Percentiles rank a stretch among this genome's conserved stretches.
Conservation (phyloP, 30 jellyfish, hydroid and myxozoan species). For the Hydra vulgaris region DNA sequence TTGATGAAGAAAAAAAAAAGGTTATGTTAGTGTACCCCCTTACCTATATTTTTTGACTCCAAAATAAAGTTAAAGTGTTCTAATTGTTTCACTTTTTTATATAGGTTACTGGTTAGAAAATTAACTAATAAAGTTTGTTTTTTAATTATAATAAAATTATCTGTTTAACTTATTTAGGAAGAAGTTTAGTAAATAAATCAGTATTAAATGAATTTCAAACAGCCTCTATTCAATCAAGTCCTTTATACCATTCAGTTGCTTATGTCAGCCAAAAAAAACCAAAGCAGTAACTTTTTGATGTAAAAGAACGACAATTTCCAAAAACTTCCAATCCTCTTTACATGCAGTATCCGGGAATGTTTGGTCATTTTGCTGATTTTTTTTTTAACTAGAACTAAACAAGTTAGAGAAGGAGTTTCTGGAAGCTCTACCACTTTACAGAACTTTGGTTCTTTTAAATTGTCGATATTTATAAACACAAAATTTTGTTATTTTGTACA, state of each 20-base stretch:
- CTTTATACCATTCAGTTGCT: constrained; percentile 8
- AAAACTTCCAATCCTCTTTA: too few relatives aligned
- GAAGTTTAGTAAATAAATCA: constrained; percentile 2
- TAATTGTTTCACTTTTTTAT: too few relatives aligned
- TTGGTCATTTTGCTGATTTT: not conserved
- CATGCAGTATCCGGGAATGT: constrained; percentile 17
- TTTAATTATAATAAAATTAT: too few relatives aligned
- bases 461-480: not conserved
- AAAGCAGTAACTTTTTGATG: constrained; percentile 24
- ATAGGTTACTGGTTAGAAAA: too few relatives aligned
- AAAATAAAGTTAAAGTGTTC: too few relatives aligned
- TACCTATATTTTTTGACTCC: not conserved
- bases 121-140: too few relatives aligned
- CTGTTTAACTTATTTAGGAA: not conserved
- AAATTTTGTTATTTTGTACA: not conserved
- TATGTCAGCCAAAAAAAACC: constrained; percentile 1
- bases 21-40: not conserved
- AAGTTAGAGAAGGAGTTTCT: constrained; percentile 23
- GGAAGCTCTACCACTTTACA: not conserved
- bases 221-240: constrained; percentile 11
- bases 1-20: too few relatives aligned
- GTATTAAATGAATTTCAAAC: not conserved
- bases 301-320: constrained; percentile 20
- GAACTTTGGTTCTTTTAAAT: not conserved
- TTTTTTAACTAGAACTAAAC: constrained; percentile 16